phyloP scores from a whole-genome alignment of 2,797 vertebrate genomes.

The Pyrocephalus nanus region DNA sequence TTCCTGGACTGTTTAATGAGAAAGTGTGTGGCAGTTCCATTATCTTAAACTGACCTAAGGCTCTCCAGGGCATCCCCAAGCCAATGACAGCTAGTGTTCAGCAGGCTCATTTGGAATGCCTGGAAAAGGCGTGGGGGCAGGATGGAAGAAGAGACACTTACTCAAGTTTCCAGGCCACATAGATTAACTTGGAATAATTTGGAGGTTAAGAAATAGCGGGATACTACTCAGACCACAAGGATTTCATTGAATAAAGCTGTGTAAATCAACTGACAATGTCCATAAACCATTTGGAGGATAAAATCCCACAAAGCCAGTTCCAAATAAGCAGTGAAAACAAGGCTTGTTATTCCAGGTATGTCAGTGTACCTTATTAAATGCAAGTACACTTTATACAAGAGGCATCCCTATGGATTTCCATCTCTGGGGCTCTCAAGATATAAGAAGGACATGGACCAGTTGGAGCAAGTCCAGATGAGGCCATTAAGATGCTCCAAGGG shows the following conservation, averaged over 20 bases:
- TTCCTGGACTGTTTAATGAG: constrained; percentile 23
- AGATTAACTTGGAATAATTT: background rate
- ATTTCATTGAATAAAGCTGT: background rate
- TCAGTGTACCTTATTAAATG: background rate
- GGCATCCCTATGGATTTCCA: rapidly evolving
- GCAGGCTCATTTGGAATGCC: background rate
- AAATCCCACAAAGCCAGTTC: background rate
- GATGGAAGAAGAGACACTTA: background rate
- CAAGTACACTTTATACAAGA: background rate
- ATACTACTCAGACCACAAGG: background rate
- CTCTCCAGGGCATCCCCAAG: background rate
- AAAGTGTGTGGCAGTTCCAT: background rate
- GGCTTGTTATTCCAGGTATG: background rate
- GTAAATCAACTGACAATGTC: background rate
- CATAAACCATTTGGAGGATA: background rate
- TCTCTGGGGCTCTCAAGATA: background rate
- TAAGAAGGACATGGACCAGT: background rate
- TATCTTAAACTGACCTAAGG: background rate
- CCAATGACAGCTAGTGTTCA: background rate
- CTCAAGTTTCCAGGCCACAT: background rate
- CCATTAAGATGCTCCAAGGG: background rate
- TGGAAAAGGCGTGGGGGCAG: background rate
- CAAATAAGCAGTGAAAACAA: background rate
- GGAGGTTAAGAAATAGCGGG: background rate
- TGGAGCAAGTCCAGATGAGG: background rate